Evolutionary conservation across 2,888 invertebrate genomes (phyloP).

Genomic region (Protophormia terraenovae): DNA sequence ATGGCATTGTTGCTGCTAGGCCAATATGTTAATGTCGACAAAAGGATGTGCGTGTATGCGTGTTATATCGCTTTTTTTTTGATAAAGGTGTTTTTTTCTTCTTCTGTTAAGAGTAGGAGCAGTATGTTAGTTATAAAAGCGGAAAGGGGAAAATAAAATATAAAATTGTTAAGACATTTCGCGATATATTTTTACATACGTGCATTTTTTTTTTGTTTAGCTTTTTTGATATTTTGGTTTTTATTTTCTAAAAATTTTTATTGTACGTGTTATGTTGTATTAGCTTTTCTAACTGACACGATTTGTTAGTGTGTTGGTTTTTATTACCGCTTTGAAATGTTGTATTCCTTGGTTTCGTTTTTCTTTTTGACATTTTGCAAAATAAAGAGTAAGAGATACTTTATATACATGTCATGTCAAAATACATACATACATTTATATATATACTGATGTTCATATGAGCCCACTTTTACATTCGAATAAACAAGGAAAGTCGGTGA

Average conservation of each 20-base stretch:
- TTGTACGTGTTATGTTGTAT: conserved; percentile 40
- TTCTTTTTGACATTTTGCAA: background rate
- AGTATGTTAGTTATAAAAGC: background rate
- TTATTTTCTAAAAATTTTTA: conserved; percentile 17
- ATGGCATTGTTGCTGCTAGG: conserved; percentile 43
- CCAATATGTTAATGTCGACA: conserved; percentile 61
- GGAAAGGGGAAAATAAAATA: background rate
- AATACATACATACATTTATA: background rate
- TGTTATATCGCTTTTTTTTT: background rate
- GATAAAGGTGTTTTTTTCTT: conserved; percentile 5
- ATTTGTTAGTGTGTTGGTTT: conserved; percentile 34
- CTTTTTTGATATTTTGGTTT: background rate
- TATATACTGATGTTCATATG: background rate
- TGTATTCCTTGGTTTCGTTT: conserved; percentile 15
- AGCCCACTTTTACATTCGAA: background rate
- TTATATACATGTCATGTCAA: conserved; percentile 20
- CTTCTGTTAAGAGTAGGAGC: background rate
- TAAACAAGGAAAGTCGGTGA: background rate
- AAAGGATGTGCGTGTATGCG: conserved; percentile 52
- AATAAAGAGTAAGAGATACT: background rate
- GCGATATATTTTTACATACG: conserved; percentile 42
- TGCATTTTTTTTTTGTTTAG: conserved; percentile 11
- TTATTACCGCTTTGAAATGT: conserved; percentile 31
- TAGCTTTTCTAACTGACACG: conserved; percentile 45
- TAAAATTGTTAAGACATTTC: conserved; percentile 46